A percentile compares a stretch with the other conserved stretches of the same genome.
These are phyloP conservation scores for Ciconia nigra DNA, from an alignment of 2,797 vertebrate genomes.

Conservation along the genomic window DNA sequence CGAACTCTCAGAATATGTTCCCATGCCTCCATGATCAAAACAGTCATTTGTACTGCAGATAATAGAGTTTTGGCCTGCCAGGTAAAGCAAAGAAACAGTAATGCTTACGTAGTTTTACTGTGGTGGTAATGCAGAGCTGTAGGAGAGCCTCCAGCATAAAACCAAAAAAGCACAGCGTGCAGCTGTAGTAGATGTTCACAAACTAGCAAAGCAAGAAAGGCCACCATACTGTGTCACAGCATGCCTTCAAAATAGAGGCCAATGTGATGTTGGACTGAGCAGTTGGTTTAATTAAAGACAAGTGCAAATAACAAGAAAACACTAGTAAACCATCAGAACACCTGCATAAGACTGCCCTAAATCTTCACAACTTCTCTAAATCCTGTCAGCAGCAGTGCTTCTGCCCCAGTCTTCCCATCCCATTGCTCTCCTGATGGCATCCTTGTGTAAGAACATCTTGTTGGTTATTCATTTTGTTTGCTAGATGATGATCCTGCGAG, in stretches of 20 bases:
- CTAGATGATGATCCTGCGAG: background rate
- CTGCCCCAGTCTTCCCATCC: background rate
- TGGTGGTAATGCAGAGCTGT: background rate
- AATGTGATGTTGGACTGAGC: background rate
- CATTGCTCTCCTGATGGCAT: background rate
- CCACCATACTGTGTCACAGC: background rate
- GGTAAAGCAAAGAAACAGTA: background rate
- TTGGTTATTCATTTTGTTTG: background rate
- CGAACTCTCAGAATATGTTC: background rate
- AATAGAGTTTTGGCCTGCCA: background rate
- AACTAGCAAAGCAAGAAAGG: background rate
- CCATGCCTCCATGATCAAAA: background rate
- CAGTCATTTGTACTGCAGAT: background rate
- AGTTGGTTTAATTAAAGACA: background rate
- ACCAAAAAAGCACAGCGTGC: background rate
- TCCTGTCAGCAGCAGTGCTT: background rate
- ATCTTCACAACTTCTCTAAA: background rate
- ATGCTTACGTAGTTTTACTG: background rate
- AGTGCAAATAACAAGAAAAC: background rate
- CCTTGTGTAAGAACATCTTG: background rate
- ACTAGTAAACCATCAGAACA: background rate
- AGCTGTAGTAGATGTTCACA: background rate
- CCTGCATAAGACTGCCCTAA: background rate
- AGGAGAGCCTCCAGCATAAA: background rate
- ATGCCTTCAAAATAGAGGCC: background rate